phyloP scores from a whole-genome alignment of 92 coral and sea anemone species.

The Actinernus sp. region DNA sequence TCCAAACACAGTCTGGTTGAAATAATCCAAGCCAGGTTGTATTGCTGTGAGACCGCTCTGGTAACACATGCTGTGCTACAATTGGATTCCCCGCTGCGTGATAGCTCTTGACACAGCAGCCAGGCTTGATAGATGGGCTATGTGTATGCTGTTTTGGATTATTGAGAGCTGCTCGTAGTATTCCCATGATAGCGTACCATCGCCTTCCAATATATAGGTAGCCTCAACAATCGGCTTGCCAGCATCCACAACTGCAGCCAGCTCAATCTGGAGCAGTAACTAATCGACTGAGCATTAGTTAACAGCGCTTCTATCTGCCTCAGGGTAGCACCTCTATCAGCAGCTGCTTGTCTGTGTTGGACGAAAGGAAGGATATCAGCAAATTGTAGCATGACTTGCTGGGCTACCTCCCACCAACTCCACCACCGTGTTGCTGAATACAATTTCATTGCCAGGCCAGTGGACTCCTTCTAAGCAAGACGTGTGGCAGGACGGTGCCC shows the following conservation, averaged over 20 bases:
- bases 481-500: conserved; percentile 40
- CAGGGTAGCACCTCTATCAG: conserved; percentile 47
- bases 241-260: conserved; percentile 53
- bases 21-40: conserved; percentile 57
- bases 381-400: conserved; percentile 44
- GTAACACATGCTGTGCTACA: conserved; percentile 30
- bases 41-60: conserved; percentile 40
- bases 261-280: conserved; percentile 38
- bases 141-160: conserved; percentile 39
- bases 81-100: conserved; percentile 15
- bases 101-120: conserved; percentile 20
- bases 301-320: conserved; percentile 37
- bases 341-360: conserved; percentile 17
- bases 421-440: conserved; percentile 50
- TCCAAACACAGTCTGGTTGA: conserved; percentile 41
- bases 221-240: conserved; percentile 58
- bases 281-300: conserved; percentile 19
- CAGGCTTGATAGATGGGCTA: conserved; percentile 17
- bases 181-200: conserved; percentile 49
- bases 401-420: too few relatives aligned
- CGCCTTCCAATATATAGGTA: conserved; percentile 59
- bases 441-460: conserved; percentile 37
- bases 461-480: conserved; percentile 33
- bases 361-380: conserved; percentile 48
- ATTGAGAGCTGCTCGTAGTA: conserved; percentile 41